Base-by-base conservation (phyloP, 2,888 invertebrate genomes). In the Invenusta paracnida region DNA sequence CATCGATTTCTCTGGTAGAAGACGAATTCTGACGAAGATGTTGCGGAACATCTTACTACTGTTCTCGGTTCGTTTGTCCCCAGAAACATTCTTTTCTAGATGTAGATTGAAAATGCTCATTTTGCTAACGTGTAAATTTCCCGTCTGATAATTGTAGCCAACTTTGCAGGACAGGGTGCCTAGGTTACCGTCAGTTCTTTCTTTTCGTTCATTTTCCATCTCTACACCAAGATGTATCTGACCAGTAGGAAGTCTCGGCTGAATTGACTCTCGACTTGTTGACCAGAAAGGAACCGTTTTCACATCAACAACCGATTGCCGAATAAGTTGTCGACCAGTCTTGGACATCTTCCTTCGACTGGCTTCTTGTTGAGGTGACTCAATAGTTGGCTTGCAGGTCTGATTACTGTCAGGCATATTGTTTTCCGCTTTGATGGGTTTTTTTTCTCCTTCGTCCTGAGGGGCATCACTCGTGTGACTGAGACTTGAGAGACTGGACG, bases 231-330 rank as follows among this genome's bases (percentile, higher is more conserved):
- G n/a, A n/a, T n/a, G n/a, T n/a, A n/a, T n/a, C n/a, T n/a, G n/a
- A n/a, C n/a, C n/a, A n/a, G n/a, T n/a, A n/a, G n/a, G n/a, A n/a
- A n/a, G n/a, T n/a, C 89, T 88, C 0, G 91, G 91, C 86, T 91
- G 91, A 1, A 91, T 90, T 31, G 89, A 89, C 87, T 91, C 91
- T 85, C 89, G 89, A 86, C 89, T 90, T 30, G 91, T 90, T 1
- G 91, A 89, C 91, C 91, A 92, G 88, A 92, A 92, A 87, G 91
- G 91, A 48, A 92, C 91, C 1, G 92, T 91, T 83, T 91, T 91
- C 90, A 91, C 73, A 2, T 73, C 73, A 2, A 73, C 73, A 5
- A 73, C 73, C 27, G 73, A 73, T 73, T 73, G 73, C 11, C 73
- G 73, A 73, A 73, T 73, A 2, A 73, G 73, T 23, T 73, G 73